phyloP scores from a whole-genome alignment of 2,888 invertebrate species.

The Cremastobaeus sp. region DNA sequence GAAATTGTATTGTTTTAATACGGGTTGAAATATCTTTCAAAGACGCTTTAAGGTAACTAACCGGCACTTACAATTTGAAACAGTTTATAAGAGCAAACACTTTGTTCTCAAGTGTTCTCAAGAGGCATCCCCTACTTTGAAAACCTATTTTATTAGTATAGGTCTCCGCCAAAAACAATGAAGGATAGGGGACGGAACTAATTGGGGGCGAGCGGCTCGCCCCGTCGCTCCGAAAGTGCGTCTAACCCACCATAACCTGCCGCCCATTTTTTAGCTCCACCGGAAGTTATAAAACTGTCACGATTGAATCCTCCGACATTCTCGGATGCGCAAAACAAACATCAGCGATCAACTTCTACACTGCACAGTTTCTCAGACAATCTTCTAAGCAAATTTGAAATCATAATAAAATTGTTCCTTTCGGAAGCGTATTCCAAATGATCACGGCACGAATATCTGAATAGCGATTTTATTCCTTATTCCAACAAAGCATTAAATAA shows the following conservation, averaged over 20 bases:
- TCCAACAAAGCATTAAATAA: not conserved
- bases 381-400: no score
- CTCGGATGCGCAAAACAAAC: no score
- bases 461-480: not conserved
- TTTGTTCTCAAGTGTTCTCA: conserved; percentile 18
- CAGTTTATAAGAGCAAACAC: conserved; percentile 11
- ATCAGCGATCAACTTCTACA: no score
- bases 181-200: conserved; percentile 20
- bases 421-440: no score
- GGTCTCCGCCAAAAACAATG: conserved; percentile 36
- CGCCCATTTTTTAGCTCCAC: conserved; percentile 11
- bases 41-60: no score
- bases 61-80: conserved; percentile 22
- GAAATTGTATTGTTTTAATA: no score
- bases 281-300: conserved; percentile 42
- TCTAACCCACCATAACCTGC: conserved; percentile 3
- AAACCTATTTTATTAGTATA: conserved; percentile 13
- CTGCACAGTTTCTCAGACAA: no score
- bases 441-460: conserved; percentile 16
- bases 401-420: no score
- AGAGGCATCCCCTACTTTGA: conserved; percentile 32
- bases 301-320: no score
- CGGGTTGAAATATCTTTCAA: conserved; percentile 18
- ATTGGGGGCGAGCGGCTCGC: conserved; percentile 29
- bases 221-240: conserved; percentile 18